Base-by-base conservation (phyloP, 1,140 invertebrate genomes). In the Nasonia giraulti region DNA sequence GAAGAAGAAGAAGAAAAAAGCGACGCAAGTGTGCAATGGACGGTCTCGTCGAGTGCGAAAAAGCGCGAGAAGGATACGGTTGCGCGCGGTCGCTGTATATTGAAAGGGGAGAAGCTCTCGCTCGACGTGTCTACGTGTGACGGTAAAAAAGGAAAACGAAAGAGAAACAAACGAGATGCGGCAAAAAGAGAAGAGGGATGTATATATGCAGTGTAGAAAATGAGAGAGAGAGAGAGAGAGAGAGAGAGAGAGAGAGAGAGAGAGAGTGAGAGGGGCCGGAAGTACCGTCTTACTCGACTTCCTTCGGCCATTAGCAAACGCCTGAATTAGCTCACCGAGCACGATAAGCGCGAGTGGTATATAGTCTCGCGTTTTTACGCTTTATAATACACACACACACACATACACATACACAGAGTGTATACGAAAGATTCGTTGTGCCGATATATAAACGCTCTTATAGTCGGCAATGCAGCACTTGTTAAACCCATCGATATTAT, bases 321-420 rank as follows among this genome's bases (percentile, higher is more conserved):
- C 78, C 71, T 80, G 79, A 85, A 85, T 85, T 85, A 79, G 83
- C 83, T 85, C 78, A 37, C 44, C 55, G 83, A 85, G 55, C 83
- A 85, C 78, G 83, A 85, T 85, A 85, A 85, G 23, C 76, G 76
- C 47, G 75, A 74, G 4, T 40, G 33, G 31, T 40, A 69, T 69
- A 69, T 69, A 69, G n/a, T 77, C 50, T 79, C 55, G 66, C 23
- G 10, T 33, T 83, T 78, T 83, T 47, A 78, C 75, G 68, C 75
- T 83, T 69, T 75, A 44, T 78, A 78, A 71, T 14, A 37, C 31
- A 33, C 31, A 71, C 31, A 27, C 8, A 71, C 8, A 71, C 33
- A 33, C 33, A 33, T 1, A 33, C 33, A 33, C 33, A 40, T 0
- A 40, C 40, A 44, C 8, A 7, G 55, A 81, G 68, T 81, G 33